Percentiles rank a stretch among this genome's conserved stretches.
These are phyloP conservation scores for Daktulosphaira vitifoliae DNA, from an alignment of 1,140 invertebrate species.

Conservation along the genomic window DNA sequence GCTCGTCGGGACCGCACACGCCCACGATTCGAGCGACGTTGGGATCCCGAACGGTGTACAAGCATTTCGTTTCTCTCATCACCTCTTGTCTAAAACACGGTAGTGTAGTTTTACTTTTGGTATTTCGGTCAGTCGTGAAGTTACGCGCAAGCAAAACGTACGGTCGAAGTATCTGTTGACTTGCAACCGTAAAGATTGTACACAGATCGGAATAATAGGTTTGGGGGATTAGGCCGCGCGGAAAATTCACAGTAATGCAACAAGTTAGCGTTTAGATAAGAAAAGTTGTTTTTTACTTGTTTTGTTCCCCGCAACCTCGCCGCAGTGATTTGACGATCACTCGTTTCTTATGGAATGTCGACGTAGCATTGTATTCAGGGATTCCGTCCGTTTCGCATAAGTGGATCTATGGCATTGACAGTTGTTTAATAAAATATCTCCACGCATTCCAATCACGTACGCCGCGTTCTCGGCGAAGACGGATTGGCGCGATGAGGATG, in stretches of 20 bases:
- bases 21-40: conserved; percentile 76
- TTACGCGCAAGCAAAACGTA: no score
- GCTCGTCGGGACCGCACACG: conserved; percentile 68
- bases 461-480: background rate
- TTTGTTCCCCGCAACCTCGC: conserved; percentile 56
- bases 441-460: conserved; percentile 16
- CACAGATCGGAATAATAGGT: no score
- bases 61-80: conserved; percentile 70
- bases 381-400: conserved; percentile 64
- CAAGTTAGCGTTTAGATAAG: background rate
- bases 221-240: no score
- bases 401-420: conserved; percentile 50
- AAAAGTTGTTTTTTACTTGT: conserved; percentile 47
- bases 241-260: background rate
- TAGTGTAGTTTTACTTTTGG: no score
- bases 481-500: no score
- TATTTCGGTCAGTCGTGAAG: no score
- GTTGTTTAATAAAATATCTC: conserved; percentile 19
- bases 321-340: conserved; percentile 66
- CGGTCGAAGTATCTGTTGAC: no score
- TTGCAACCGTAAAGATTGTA: background rate
- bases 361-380: conserved; percentile 52
- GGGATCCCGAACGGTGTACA: conserved; percentile 69
- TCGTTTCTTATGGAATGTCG: conserved; percentile 54
- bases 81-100: conserved; percentile 60